Percentiles rank a stretch among this genome's conserved stretches.
Conservation (phyloP, 2,888 invertebrate species). For the Thymelicus acteon region DNA sequence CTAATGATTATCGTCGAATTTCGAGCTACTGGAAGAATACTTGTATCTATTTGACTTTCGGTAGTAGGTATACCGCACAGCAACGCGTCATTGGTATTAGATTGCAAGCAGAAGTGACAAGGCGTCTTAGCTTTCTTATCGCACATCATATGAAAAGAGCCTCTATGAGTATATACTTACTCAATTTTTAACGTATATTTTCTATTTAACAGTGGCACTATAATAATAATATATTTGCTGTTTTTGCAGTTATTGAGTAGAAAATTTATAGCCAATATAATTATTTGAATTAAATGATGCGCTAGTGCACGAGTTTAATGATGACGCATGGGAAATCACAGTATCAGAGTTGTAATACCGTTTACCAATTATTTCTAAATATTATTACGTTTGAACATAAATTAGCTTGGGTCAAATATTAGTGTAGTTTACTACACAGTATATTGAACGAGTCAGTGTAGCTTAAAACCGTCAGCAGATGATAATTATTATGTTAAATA, state of each 20-base stretch:
- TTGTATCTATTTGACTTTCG: too few relatives aligned
- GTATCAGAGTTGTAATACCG: background rate
- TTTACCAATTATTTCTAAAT: background rate
- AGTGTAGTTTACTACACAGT: background rate
- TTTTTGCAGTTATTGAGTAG: background rate
- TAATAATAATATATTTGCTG: too few relatives aligned
- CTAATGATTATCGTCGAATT: too few relatives aligned
- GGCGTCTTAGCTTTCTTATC: background rate
- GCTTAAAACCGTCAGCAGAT: too few relatives aligned
- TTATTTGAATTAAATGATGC: slow-evolving; percentile 5
- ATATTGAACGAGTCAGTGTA: too few relatives aligned
- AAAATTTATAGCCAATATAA: slow-evolving; percentile 3
- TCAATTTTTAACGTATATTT: too few relatives aligned
- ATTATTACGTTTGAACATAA: background rate
- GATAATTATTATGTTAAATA: too few relatives aligned
- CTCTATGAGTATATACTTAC: too few relatives aligned
- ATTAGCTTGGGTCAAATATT: background rate
- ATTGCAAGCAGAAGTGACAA: background rate
- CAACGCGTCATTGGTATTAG: background rate
- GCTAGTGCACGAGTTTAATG: background rate
- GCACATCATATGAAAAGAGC: too few relatives aligned
- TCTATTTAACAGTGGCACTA: background rate
- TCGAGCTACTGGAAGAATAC: too few relatives aligned
- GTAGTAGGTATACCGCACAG: too few relatives aligned
- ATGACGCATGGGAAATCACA: slow-evolving; percentile 8